A percentile compares a stretch with the other conserved stretches of the same genome.
Evolutionary conservation across 2,888 invertebrate species (phyloP).

Genomic region (Rhagium mordax): DNA sequence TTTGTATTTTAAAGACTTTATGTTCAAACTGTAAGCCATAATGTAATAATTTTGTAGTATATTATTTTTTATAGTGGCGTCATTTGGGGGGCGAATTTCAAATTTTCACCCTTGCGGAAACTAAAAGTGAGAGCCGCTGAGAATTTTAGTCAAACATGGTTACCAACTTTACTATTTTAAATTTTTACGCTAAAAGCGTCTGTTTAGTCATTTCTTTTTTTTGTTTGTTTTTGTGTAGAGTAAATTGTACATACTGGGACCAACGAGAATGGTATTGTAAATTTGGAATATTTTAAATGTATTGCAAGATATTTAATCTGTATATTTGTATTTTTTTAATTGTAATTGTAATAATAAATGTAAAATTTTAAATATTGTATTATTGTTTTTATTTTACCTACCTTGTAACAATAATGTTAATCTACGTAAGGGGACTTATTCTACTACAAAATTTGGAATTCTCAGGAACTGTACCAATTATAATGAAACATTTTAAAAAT

Average conservation of each 20-base stretch:
- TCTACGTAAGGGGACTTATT: too few species aligned
- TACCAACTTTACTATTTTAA: slow-evolving; percentile 58
- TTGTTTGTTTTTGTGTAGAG: slow-evolving; percentile 32
- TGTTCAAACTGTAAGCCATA: slow-evolving; percentile 54
- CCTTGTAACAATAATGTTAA: neutral
- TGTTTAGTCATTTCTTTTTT: slow-evolving; percentile 52
- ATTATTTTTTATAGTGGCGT: slow-evolving; percentile 36
- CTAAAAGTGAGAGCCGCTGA: neutral
- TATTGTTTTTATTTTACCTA: neutral
- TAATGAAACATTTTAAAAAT: too few species aligned
- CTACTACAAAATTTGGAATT: too few species aligned
- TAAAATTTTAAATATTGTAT: slow-evolving; percentile 42
- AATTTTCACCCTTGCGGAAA: slow-evolving; percentile 34
- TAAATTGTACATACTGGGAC: slow-evolving; percentile 57
- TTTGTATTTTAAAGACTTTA: slow-evolving; percentile 45
- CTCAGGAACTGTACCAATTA: too few species aligned
- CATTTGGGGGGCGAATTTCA: slow-evolving; percentile 34
- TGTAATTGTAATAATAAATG: slow-evolving; percentile 58
- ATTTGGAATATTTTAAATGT: slow-evolving; percentile 55
- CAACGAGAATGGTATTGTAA: slow-evolving; percentile 56
- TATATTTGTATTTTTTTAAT: slow-evolving; percentile 61
- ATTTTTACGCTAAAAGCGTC: slow-evolving; percentile 48
- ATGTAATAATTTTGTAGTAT: slow-evolving; percentile 40
- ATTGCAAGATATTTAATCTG: slow-evolving; percentile 60
- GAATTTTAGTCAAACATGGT: slow-evolving; percentile 63